phyloP scores from a whole-genome alignment of 2,113 vertebrate genomes.

The Terrapene triunguis region DNA sequence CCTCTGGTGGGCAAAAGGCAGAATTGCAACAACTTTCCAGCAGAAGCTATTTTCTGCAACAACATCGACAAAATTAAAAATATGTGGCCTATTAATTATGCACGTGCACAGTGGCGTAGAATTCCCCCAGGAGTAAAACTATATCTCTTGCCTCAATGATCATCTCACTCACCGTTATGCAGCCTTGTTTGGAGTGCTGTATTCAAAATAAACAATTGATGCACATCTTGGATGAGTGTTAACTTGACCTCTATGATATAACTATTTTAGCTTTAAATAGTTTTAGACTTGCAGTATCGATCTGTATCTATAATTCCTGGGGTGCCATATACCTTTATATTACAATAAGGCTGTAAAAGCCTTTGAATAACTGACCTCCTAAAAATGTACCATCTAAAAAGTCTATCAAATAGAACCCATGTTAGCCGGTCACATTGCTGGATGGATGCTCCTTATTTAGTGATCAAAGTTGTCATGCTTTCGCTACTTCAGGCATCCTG shows the following conservation, averaged over 20 bases:
- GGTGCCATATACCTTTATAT: not conserved
- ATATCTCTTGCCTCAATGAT: not conserved
- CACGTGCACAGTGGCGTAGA: no score
- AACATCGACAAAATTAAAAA: no score
- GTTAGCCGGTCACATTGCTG: slow-evolving; percentile 23
- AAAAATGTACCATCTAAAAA: slow-evolving; percentile 40
- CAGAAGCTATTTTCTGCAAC: no score
- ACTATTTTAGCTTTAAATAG: not conserved
- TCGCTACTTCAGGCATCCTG: slow-evolving; percentile 30
- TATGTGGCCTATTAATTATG: no score
- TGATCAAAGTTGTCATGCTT: slow-evolving; percentile 32
- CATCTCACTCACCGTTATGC: not conserved
- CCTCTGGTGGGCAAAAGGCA: no score
- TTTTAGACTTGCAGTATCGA: slow-evolving; percentile 23
- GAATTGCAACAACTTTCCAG: no score
- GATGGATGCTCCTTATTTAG: no score
- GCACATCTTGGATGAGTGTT: not conserved
- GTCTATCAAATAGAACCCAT: not conserved
- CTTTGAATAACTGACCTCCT: slow-evolving; percentile 43
- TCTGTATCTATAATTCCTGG: slow-evolving; percentile 28
- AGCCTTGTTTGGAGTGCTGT: not conserved
- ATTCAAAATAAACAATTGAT: not conserved
- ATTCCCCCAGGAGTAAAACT: no score
- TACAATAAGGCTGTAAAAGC: slow-evolving; percentile 13
- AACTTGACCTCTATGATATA: slow-evolving; percentile 5